A percentile compares a stretch with the other conserved stretches of the same genome.
Evolutionary conservation across 2,113 vertebrate species (phyloP).

Genomic region (Cathartes aura): DNA sequence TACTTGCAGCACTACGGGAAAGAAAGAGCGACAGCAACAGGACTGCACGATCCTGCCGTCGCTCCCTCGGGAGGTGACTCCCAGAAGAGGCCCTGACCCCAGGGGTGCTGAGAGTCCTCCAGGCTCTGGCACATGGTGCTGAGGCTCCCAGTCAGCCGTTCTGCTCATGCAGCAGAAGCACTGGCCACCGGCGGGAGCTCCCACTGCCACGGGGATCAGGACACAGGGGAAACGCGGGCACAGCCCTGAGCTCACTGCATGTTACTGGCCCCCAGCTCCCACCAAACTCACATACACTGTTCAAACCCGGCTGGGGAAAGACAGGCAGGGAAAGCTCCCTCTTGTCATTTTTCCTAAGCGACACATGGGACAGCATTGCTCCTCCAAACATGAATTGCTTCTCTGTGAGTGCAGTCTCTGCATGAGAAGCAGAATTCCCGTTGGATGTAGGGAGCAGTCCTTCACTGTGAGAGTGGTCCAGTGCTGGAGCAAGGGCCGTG

Average conservation of each 20-base stretch:
- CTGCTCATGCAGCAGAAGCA: neutral
- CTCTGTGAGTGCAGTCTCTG: neutral
- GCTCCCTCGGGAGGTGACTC: neutral
- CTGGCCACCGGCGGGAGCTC: fast-evolving
- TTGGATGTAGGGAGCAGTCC: neutral
- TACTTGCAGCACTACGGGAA: fast-evolving
- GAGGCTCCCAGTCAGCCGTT: neutral
- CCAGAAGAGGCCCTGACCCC: neutral
- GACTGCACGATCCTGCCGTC: fast-evolving
- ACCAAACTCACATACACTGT: neutral
- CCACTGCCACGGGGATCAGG: neutral
- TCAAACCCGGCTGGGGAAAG: neutral
- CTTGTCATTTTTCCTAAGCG: neutral
- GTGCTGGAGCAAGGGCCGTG: neutral
- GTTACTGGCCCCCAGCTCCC: neutral
- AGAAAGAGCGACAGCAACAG: neutral
- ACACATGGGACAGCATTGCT: neutral
- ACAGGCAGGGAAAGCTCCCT: neutral
- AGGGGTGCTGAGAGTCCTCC: neutral
- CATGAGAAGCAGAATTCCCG: neutral
- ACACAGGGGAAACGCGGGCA: fast-evolving
- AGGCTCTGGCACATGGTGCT: neutral
- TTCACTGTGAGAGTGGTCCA: neutral
- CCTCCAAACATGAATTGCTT: neutral
- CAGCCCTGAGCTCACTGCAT: fast-evolving